These are phyloP conservation scores for Linnaemya tessellans DNA, from an alignment of 2,888 invertebrate genomes.

Conservation along the genomic window DNA sequence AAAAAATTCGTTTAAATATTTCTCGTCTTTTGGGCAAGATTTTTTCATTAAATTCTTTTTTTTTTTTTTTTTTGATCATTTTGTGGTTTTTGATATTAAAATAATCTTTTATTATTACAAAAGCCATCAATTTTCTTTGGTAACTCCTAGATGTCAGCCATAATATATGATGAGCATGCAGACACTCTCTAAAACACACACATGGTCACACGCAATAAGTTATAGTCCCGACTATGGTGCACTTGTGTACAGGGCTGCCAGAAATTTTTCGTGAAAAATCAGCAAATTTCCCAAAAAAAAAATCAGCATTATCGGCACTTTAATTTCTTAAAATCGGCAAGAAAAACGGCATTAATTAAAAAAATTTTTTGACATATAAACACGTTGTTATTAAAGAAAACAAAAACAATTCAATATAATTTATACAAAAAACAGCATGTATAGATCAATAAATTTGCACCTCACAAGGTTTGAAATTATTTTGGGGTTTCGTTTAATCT, in stretches of 20 bases:
- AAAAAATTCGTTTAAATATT: neutral
- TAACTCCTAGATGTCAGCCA: constrained; percentile 42
- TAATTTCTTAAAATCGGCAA: neutral
- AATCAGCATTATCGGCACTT: too few species aligned
- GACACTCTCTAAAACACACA: neutral
- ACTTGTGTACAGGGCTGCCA: too few species aligned
- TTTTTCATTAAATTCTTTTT: constrained; percentile 13
- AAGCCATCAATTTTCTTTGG: constrained; percentile 60
- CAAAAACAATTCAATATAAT: too few species aligned
- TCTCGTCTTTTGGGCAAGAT: neutral
- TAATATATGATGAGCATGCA: constrained; percentile 43
- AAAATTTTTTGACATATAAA: too few species aligned
- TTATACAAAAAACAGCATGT: too few species aligned
- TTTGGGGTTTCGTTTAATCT: too few species aligned
- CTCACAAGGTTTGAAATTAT: too few species aligned
- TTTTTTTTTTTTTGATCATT: neutral
- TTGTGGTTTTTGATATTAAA: constrained; percentile 38
- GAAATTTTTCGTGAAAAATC: too few species aligned
- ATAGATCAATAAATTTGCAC: too few species aligned
- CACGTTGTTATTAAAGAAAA: too few species aligned
- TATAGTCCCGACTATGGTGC: neutral
- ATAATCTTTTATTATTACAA: constrained; percentile 63
- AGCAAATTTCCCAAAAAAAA: too few species aligned
- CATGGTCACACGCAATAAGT: constrained; percentile 1
- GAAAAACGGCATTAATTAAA: neutral